Base-by-base conservation (phyloP, 2,113 vertebrate genomes). In the Rissa tridactyla region DNA sequence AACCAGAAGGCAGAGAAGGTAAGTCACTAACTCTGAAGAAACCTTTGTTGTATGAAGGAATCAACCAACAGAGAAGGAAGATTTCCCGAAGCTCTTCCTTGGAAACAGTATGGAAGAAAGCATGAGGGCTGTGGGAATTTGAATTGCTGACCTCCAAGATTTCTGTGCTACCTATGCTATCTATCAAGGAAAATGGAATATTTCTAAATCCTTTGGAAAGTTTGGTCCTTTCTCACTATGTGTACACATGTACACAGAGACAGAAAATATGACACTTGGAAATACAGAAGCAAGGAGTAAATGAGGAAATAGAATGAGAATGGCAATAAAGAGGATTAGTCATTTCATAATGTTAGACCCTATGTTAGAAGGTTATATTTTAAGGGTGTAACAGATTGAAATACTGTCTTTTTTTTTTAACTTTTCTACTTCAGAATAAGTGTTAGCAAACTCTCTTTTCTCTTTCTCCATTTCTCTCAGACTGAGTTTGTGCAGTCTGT, bases 191-290 rank as follows among this genome's bases (percentile, higher is more conserved):
- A 84, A 66, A 61, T 11, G 9, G 12, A 60, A 80, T 32, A 47
- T 52, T 81, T 73, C 20, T 13, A 57, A 55, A 57, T 30, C 11
- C 19, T 75, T 55, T 71, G 40, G 19, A 51, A 62, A 83, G 10
- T 5, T 46, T 61, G 49, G 65, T 49, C 10, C 44, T 86, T 46
- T 79, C 66, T 10, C 10, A 26, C 13, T 71, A 5, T 21, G 4
- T 0, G 2, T 61, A 29, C 10, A 13, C 13, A 17, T 6, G 6
- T 23, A 40, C 4, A 2, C 40, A 44, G n/a, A 66, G 25, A 46
- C 25, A 75, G 8, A 81, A 54, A 15, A 16, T 17, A 25, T 17
- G 20, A 22, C 15, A 71, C 9, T 42, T 81, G 34, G 17, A 81
- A 66, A 61, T 23, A 68, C 2, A 52, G 30, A 22, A 82, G 23